Evolutionary conservation across 2,888 invertebrate genomes (phyloP).

Genomic region (Autographa gamma): DNA sequence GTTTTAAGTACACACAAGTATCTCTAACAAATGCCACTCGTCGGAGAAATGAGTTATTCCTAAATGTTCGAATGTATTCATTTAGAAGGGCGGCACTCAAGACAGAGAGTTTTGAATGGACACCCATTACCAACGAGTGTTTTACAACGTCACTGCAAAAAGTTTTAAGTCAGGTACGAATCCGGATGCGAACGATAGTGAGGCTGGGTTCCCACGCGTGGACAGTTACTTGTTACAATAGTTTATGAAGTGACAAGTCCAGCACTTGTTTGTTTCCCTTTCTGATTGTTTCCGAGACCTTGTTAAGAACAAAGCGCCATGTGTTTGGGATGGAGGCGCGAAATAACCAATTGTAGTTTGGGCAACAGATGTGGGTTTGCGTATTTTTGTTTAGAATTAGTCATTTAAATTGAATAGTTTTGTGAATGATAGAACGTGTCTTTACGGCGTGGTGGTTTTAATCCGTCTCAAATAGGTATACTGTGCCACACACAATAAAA

Average conservation of each 20-base stretch:
- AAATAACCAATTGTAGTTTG: constrained; percentile 65
- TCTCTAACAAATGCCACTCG: constrained; percentile 55
- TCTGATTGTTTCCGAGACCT: constrained; percentile 67
- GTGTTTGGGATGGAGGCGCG: constrained; percentile 65
- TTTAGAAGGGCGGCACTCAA: constrained; percentile 65
- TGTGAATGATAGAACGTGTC: constrained; percentile 7
- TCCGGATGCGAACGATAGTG: constrained; percentile 83
- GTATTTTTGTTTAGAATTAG: constrained; percentile 53
- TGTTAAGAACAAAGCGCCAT: constrained; percentile 80
- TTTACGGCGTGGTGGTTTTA: neutral
- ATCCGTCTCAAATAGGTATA: too few relatives aligned
- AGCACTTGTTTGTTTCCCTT: constrained; percentile 74
- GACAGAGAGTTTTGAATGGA: constrained; percentile 72
- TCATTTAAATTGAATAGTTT: constrained; percentile 40
- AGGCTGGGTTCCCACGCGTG: constrained; percentile 80
- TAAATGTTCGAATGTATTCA: constrained; percentile 49
- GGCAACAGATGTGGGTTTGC: constrained; percentile 73
- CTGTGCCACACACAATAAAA: too few relatives aligned
- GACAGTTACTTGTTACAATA: constrained; percentile 72
- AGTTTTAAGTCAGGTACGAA: constrained; percentile 74
- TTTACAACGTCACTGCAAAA: constrained; percentile 80
- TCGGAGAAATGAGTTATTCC: constrained; percentile 64
- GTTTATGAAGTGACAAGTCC: constrained; percentile 82
- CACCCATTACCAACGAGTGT: constrained; percentile 80
- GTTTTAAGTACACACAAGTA: constrained; percentile 65